Base-by-base conservation (phyloP, 2,888 invertebrate genomes). In the Dexiosoma caninum region DNA sequence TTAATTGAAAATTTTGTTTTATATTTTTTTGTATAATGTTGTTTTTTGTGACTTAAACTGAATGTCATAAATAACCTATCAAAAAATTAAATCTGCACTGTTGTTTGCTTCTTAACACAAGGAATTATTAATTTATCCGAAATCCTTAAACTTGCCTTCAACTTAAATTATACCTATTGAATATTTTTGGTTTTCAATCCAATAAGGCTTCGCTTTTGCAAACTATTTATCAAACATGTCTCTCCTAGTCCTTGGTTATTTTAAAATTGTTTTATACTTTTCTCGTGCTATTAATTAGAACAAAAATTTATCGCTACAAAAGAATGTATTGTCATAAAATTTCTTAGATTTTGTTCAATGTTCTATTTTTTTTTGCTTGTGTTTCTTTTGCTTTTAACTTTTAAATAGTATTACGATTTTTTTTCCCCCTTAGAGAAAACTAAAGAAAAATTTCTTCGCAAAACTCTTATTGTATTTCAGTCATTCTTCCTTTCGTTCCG, bases 211-310 rank as follows among this genome's bases (percentile, higher is more conserved):
- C n/a, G n/a, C n/a, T n/a, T n/a, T n/a, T n/a, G n/a, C n/a, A n/a
- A n/a, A n/a, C 37, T 21, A 10, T 30, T 62, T 44, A 6, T 42
- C 9, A n/a, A 8, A 42, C 12, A 30, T 3, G 8, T 44, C 12
- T 46, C n/a, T 6, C 37, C 23, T 40, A 9, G 14, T 49, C 4
- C 14, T 49, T 62, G 35, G 7, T 44, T 27, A 19, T 27, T 21
- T 21, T 71, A n/a, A n/a, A n/a, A n/a, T 64, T 44, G 27, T 35
- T 19, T 46, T n/a, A 40, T 57, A 72, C n/a, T 42, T 35, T 49
- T 42, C 12, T 67, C 51, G 59, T 57, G 21, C 49, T 32, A 76
- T 76, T 76, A 76, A 76, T 76, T 76, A 76, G 44, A 67, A 35
- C 10, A 59, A 46, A 53, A 60, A 60, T 60, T 40, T 60, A 19